phyloP scores from a whole-genome alignment of 2,888 invertebrate species.

The Drosophila affinis region DNA sequence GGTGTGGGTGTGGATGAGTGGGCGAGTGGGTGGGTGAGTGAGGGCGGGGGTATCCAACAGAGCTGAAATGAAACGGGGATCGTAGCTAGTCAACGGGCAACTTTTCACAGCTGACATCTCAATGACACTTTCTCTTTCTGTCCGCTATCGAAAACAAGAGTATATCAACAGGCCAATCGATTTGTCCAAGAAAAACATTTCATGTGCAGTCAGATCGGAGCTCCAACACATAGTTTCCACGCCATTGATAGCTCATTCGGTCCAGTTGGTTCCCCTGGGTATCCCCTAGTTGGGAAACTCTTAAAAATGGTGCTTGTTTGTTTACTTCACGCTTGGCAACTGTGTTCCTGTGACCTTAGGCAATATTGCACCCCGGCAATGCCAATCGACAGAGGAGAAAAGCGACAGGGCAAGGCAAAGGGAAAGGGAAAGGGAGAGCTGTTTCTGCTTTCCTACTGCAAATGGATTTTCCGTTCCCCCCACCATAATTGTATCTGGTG shows the following conservation, averaged over 20 bases:
- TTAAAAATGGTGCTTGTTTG: conserved; percentile 8
- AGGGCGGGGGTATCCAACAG: neutral
- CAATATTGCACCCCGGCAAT: conserved; percentile 54
- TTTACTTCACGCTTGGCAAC: conserved; percentile 41
- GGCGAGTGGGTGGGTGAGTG: neutral
- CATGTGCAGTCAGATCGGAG: too few species aligned
- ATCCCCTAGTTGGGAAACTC: neutral
- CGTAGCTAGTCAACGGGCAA: conserved; percentile 51
- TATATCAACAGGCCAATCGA: neutral
- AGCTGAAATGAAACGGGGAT: conserved; percentile 27
- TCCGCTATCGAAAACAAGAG: neutral
- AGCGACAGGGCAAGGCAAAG: too few species aligned
- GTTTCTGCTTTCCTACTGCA: conserved; percentile 23
- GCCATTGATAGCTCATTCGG: too few species aligned
- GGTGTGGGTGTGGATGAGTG: neutral
- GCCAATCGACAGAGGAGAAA: conserved; percentile 58
- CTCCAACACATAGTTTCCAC: too few species aligned
- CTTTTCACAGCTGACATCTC: conserved; percentile 78
- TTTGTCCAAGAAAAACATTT: neutral
- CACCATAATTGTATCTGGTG: conserved; percentile 68
- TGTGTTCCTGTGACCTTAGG: conserved; percentile 8
- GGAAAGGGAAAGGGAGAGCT: conserved; percentile 13
- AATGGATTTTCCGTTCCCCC: neutral
- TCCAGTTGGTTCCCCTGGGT: neutral
- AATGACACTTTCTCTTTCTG: conserved; percentile 50